Evolutionary conservation across 2,113 vertebrate genomes (phyloP), one percentile per base, ranked within the genome.

Genomic region (Illadopsis cleaveri): DNA sequence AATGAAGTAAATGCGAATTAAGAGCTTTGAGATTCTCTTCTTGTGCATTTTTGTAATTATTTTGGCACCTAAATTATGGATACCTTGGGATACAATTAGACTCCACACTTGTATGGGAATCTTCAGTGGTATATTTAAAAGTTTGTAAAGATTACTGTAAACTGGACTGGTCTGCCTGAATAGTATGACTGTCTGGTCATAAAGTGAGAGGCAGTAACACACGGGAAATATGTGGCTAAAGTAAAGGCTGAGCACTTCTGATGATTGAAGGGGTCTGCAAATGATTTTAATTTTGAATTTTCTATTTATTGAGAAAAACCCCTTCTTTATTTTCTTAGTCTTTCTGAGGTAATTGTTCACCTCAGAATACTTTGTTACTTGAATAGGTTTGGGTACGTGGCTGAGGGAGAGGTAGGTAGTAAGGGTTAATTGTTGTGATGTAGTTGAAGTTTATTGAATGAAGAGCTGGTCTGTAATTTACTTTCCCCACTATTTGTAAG

Each of bases 301-400:
- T 70, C 16, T 12, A 2, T 40, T 89, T 58, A 21, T 15, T 65
- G 31, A 81, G 31, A 40, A 33, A 33, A 56, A 13, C 4, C 0
- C 20, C 7, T 58, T 78, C 1, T 48, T 54, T 87, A 4, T 62
- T 87, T 91, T 79, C 11, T 8, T 56, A 4, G 12, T 38, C 12
- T 62, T 89, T 24, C 57, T 76, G 56, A 16, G 7, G 0, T 45
- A 23, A 22, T 50, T 23, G 38, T 50, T 82, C 8, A 2, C 42
- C 60, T 9, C 1, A 45, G 27, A 60, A 51, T 64, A 11, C 31
- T 91, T 85, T 7, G 51, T 25, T 71, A 15, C 6, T 66, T 9
- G 3, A 19, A 9, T 82, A n/a, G 57, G 8, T 28, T n/a, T 51
- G 11, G 2, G 0, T 56, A 7, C 0, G 0, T 44, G 88, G n/a